Conservation (phyloP, 2,888 invertebrate species). For the Sarcophaga variegata region DNA sequence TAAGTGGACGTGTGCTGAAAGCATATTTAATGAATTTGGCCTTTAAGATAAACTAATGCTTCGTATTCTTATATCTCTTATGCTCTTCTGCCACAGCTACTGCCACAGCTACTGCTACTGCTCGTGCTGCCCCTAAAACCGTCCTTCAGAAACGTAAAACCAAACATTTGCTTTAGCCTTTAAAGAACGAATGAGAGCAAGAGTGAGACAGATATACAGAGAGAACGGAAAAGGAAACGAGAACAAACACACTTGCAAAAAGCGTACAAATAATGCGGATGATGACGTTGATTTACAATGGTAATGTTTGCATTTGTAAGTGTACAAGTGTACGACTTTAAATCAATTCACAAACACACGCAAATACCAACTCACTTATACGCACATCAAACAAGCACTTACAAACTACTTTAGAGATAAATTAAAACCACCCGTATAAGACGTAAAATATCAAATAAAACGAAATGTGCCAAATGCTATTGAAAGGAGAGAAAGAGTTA, state of each 20-base stretch:
- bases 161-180: conserved; percentile 40
- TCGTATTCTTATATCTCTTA: not conserved
- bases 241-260: conserved; percentile 30
- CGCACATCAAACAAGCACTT: conserved; percentile 33
- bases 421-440: conserved; percentile 45
- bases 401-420: conserved; percentile 54
- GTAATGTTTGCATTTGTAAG: conserved; percentile 2
- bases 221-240: conserved; percentile 18
- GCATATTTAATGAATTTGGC: conserved; percentile 58
- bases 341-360: not conserved
- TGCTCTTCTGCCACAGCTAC: not conserved
- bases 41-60: conserved; percentile 14
- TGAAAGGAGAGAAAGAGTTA: conserved; percentile 39
- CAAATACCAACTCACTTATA: not conserved
- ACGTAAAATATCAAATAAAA: conserved; percentile 20
- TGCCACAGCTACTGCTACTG: no score
- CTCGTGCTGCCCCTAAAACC: not conserved
- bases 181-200: not conserved
- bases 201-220: not conserved
- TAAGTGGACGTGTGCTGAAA: conserved; percentile 8
- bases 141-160: not conserved
- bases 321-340: not conserved
- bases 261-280: conserved; percentile 19
- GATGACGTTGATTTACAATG: conserved; percentile 34
- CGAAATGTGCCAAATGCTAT: not conserved